These are phyloP conservation scores for Amblyjoppa proteus DNA, from an alignment of 2,888 invertebrate genomes.

Conservation along the genomic window DNA sequence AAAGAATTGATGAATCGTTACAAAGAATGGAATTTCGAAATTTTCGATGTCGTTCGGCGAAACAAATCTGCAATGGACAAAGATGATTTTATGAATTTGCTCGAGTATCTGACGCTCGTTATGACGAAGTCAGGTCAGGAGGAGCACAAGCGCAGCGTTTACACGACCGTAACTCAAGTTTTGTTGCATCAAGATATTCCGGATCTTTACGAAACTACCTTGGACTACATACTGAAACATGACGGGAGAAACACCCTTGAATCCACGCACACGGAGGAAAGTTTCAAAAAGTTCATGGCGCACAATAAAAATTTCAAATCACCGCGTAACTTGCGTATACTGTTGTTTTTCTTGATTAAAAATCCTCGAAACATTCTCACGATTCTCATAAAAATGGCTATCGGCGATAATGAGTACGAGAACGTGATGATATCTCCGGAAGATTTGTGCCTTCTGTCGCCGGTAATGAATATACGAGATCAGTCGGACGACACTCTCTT, in stretches of 20 bases:
- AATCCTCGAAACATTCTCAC: slow-evolving; percentile 75
- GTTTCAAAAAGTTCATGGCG: slow-evolving; percentile 74
- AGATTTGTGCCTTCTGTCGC: slow-evolving; percentile 74
- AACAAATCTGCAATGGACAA: slow-evolving; percentile 69
- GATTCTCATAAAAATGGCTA: slow-evolving; percentile 76
- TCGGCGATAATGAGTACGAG: slow-evolving; percentile 74
- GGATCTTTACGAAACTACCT: slow-evolving; percentile 74
- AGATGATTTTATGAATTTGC: slow-evolving; percentile 72
- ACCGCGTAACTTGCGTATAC: slow-evolving; percentile 62
- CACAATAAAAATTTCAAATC: slow-evolving; percentile 72
- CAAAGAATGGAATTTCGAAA: slow-evolving; percentile 77
- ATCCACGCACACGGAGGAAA: slow-evolving; percentile 68
- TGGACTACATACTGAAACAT: slow-evolving; percentile 75
- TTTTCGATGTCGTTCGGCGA: slow-evolving; percentile 70
- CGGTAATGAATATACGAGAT: slow-evolving; percentile 75
- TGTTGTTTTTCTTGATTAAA: slow-evolving; percentile 73
- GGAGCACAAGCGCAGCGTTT: slow-evolving; percentile 68
- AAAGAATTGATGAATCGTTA: slow-evolving; percentile 75
- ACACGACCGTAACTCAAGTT: slow-evolving; percentile 68
- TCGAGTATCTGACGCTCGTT: slow-evolving; percentile 75
- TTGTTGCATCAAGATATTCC: slow-evolving; percentile 71
- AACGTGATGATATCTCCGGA: slow-evolving; percentile 74
- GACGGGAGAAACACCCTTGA: slow-evolving; percentile 74
- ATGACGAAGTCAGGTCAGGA: slow-evolving; percentile 67
- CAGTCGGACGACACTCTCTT: slow-evolving; percentile 69